Percentiles rank a stretch among this genome's conserved stretches.
Evolutionary conservation across 2,113 vertebrate genomes (phyloP).

Genomic region (Tychaedon coryphoeus): DNA sequence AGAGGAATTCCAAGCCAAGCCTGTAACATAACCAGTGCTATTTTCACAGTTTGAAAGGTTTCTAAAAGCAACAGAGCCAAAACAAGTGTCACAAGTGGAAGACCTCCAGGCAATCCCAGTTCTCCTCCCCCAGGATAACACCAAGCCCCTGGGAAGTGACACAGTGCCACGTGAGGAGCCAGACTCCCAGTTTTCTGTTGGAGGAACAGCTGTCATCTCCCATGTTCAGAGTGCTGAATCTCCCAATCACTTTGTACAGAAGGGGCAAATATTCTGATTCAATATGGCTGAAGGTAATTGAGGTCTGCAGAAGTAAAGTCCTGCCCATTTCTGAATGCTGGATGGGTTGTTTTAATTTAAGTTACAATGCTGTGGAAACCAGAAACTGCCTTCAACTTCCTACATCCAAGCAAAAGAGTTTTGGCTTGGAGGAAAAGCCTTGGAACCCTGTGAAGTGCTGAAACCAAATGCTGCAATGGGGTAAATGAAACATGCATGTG

Average conservation of each 20-base stretch:
- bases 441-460: neutral
- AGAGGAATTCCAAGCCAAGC: neutral
- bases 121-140: neutral
- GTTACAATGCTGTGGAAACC: neutral
- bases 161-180: neutral
- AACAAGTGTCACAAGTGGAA: neutral
- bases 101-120: neutral
- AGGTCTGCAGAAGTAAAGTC: neutral
- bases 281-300: accelerated
- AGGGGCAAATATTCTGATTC: neutral
- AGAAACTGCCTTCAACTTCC: neutral
- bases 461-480: neutral
- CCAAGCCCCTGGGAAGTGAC: neutral
- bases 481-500: accelerated
- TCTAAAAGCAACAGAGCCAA: neutral
- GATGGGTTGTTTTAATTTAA: neutral
- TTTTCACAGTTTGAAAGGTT: neutral
- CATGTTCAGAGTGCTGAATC: accelerated
- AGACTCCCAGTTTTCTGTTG: neutral
- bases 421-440: neutral
- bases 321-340: neutral
- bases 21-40: neutral
- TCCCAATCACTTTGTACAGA: accelerated
- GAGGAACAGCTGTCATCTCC: neutral
- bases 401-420: neutral